Base-by-base conservation (phyloP, 2,888 invertebrate species). In the Agonopterix arenella region DNA sequence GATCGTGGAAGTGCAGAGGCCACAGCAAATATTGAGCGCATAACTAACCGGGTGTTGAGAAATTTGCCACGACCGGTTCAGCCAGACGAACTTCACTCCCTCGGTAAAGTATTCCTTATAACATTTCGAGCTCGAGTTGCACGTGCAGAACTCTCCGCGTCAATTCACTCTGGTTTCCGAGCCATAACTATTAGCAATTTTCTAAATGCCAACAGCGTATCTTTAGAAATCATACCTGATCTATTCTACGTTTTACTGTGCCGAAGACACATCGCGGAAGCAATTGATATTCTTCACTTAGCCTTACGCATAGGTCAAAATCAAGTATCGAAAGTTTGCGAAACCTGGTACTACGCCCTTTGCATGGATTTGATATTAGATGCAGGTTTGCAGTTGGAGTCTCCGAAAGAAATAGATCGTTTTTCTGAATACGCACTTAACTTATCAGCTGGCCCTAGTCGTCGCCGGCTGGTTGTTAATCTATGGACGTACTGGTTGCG, bases 281-380 rank as follows among this genome's bases (percentile, higher is more conserved):
- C 90, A 2, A 68, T 91, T 10, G 89, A 90, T 51, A 64, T 91
- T 40, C 61, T 85, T 40, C 73, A 76, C 44, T 67, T 89, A 51
- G 60, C 86, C 11, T 61, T 78, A 47, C 62, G 65, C 36, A 59
- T 83, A 50, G 60, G 62, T 10, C 63, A 73, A 52, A 67, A 60
- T 49, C 61, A 68, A 50, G 52, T 62, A 44, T 68, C 76, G 10
- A 62, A 73, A 47, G 77, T 76, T 46, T 71, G 70, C 53, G 82
- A 86, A 60, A 81, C 78, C 8, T 90, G 90, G 86, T 92, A 92
- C 59, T 90, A 91, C 57, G 90, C 91, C 0, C 76, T 92, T 38
- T 90, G 90, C 54, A 78, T 92, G 50, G 91, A 92, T 49, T 65
- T 92, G 58, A 77, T 90, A 47, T 62, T 92, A 41, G 91, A 93